Conservation (phyloP, 2,888 invertebrate species). For the Polymixis lichenea region DNA sequence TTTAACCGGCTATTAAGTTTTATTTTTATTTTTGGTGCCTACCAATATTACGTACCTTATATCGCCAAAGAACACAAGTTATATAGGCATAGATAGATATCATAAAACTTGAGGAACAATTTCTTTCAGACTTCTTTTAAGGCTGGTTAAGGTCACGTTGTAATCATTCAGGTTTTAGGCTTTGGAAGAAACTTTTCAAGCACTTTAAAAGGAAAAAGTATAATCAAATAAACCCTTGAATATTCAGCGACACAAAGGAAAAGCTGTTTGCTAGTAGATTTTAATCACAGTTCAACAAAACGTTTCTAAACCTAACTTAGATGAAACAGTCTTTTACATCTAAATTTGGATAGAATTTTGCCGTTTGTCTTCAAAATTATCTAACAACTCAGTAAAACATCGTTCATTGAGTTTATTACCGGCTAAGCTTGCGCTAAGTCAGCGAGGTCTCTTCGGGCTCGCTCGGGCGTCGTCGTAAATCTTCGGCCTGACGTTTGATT, state of each 20-base stretch:
- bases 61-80: no score
- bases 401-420: slow-evolving; percentile 59
- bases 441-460: slow-evolving; percentile 57
- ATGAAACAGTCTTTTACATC: slow-evolving; percentile 23
- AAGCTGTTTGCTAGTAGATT: slow-evolving; percentile 11
- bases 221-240: slow-evolving; percentile 3
- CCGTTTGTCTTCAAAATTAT: slow-evolving; percentile 63
- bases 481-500: slow-evolving; percentile 70
- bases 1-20: no score
- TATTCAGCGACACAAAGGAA: background rate
- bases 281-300: slow-evolving; percentile 37
- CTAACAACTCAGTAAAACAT: slow-evolving; percentile 50
- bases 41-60: background rate
- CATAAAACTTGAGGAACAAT: background rate
- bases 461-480: slow-evolving; percentile 70
- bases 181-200: slow-evolving; percentile 1
- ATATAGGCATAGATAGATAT: background rate
- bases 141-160: background rate
- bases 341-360: slow-evolving; percentile 51
- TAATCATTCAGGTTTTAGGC: no score
- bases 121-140: background rate
- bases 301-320: slow-evolving; percentile 22
- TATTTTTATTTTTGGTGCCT: background rate
- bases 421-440: slow-evolving; percentile 59
- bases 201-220: background rate